phyloP scores from a whole-genome alignment of 1,140 invertebrate species.

The Drosophila tristis region DNA sequence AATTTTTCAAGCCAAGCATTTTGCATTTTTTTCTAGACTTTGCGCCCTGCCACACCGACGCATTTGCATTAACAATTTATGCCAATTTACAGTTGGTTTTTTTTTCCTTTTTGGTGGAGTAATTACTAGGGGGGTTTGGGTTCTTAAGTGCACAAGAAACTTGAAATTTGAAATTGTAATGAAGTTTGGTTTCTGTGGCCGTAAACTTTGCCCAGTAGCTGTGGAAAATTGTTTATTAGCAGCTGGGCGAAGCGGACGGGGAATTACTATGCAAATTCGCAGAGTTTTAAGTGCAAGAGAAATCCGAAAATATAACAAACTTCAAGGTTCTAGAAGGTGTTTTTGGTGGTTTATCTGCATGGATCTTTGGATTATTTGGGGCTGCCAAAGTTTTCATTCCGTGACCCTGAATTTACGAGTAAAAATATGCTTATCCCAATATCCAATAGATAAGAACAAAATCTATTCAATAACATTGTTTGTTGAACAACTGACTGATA shows the following conservation, averaged over 20 bases:
- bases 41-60: slow-evolving; percentile 14
- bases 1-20: slow-evolving; percentile 25
- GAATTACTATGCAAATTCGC: slow-evolving; percentile 11
- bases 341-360: too few relatives aligned
- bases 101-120: slow-evolving; percentile 31
- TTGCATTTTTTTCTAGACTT: slow-evolving; percentile 17
- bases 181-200: slow-evolving; percentile 54
- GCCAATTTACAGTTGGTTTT: slow-evolving; percentile 39
- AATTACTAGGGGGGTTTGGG: slow-evolving; percentile 55
- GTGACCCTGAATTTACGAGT: too few relatives aligned
- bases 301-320: slow-evolving; percentile 6
- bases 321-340: background rate
- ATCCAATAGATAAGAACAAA: too few relatives aligned
- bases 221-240: slow-evolving; percentile 67
- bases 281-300: slow-evolving; percentile 2
- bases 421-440: too few relatives aligned
- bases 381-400: too few relatives aligned
- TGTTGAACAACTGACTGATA: too few relatives aligned
- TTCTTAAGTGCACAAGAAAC: slow-evolving; percentile 55
- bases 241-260: background rate
- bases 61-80: slow-evolving; percentile 68
- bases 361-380: too few relatives aligned
- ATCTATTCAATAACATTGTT: too few relatives aligned
- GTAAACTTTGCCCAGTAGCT: slow-evolving; percentile 46
- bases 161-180: slow-evolving; percentile 68